Conservation (phyloP, 2,797 vertebrate species). For the Astyanax mexicanus region DNA sequence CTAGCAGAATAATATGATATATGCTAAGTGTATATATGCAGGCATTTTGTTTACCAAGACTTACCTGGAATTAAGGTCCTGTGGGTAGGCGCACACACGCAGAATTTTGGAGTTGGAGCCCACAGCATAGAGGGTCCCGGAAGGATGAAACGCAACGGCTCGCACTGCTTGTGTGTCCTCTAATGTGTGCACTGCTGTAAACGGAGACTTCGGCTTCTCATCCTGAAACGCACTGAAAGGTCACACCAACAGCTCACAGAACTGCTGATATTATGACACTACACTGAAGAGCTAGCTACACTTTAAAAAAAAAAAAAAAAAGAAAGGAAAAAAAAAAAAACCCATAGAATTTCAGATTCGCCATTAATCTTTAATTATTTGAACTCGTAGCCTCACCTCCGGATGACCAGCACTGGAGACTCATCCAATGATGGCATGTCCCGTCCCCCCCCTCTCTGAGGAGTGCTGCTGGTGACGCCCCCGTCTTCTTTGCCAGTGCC, state of each 20-base stretch:
- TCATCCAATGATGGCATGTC: constrained; percentile 83
- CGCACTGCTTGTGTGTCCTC: constrained; percentile 97
- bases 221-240: constrained; percentile 69
- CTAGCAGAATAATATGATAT: too few species aligned
- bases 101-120: constrained; percentile 98
- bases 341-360: background rate
- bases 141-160: constrained; percentile 95
- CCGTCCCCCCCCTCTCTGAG: constrained; percentile 73
- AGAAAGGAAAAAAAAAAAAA: too few species aligned
- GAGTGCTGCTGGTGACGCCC: constrained; percentile 81
- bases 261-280: background rate
- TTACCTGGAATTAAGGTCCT: constrained; percentile 84
- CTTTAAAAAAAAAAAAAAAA: too few species aligned
- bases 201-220: constrained; percentile 87
- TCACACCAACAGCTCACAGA: constrained; percentile 16
- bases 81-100: constrained; percentile 93
- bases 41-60: background rate
- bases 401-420: constrained; percentile 82
- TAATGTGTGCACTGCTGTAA: constrained; percentile 87
- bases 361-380: background rate
- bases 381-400: constrained; percentile 74
- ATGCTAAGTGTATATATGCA: background rate
- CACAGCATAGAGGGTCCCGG: constrained; percentile 91
- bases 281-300: background rate
- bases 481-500: constrained; percentile 68